Percentiles rank a stretch among this genome's conserved stretches.
Evolutionary conservation across 2,797 vertebrate species (phyloP).

Genomic region (Myotis vivesi): DNA sequence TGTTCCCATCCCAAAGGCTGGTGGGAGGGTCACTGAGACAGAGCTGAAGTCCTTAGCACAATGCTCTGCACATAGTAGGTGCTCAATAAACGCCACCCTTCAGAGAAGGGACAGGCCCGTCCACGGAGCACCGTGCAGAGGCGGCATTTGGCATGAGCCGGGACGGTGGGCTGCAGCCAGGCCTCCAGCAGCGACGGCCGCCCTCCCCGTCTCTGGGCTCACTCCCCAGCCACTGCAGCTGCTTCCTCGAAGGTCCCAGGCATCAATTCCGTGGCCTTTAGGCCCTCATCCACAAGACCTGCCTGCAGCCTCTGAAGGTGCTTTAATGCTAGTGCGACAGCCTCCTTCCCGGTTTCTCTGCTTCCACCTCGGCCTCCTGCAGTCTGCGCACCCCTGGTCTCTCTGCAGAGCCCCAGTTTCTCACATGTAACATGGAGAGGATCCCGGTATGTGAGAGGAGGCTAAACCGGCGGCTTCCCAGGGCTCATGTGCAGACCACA

Average conservation of each 20-base stretch:
- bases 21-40: background rate
- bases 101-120: background rate
- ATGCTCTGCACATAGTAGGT: background rate
- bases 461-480: background rate
- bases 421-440: background rate
- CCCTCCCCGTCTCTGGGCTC: background rate
- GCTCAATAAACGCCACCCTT: background rate
- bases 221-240: background rate
- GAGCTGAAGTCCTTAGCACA: fast-evolving
- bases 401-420: background rate
- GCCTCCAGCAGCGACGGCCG: background rate
- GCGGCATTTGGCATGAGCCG: fast-evolving
- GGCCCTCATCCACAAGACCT: background rate
- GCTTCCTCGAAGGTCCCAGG: background rate
- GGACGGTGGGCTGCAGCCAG: background rate
- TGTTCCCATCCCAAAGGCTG: background rate
- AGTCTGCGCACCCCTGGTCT: background rate
- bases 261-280: fast-evolving
- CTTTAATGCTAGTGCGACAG: background rate
- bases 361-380: background rate
- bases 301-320: background rate
- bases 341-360: background rate
- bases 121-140: background rate
- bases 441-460: background rate
- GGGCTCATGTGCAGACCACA: background rate